Base-by-base conservation (phyloP, 2,797 vertebrate species). In the Rhinogobio ventralis region DNA sequence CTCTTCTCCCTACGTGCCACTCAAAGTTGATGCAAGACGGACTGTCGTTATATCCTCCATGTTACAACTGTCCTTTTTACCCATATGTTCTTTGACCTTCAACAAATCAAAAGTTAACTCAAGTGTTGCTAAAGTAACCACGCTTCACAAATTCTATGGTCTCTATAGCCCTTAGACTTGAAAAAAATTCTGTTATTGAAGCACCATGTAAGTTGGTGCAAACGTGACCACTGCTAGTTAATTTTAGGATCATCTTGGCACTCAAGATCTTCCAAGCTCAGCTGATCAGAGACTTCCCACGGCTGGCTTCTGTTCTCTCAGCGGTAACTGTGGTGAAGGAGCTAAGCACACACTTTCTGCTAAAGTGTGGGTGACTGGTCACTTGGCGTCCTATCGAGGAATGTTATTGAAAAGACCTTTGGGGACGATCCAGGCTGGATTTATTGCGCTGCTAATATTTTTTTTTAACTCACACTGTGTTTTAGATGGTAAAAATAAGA, bases 251-350 rank as follows among this genome's bases (percentile, higher is more conserved):
- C 6, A 6, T 57, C 49, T 76, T 76, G n/a, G 13, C 53, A n/a
- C 62, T 19, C 7, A 39, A 67, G 46, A 67, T 77, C 33, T 76
- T 45, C 51, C 49, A 57, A 77, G 57, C 82, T 51, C n/a, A n/a
- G 42, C 19, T 73, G 39, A 62, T 66, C 77, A 79, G 39, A 79
- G 60, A 64, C 77, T 64, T 79, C 81, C 71, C 39, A 45, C 25
- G 39, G 46, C 7, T 53, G 42, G 60, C 72, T 83, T 82, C 80
- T 82, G 80, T 82, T 69, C 55, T 46, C 55, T 49, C 69, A 49
- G 55, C 5, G 39, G 69, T 69, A 36, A 69, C 79, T 39, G 64
- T 79, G 23, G 19, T 36, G 30, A 55, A 68, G 79, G 23, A 69
- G 20, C 33, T 69, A 36, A 42, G 30, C 20, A 14, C 20, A 51